phyloP scores from a whole-genome alignment of 2,888 invertebrate species.

The Podotricha telesiphe region DNA sequence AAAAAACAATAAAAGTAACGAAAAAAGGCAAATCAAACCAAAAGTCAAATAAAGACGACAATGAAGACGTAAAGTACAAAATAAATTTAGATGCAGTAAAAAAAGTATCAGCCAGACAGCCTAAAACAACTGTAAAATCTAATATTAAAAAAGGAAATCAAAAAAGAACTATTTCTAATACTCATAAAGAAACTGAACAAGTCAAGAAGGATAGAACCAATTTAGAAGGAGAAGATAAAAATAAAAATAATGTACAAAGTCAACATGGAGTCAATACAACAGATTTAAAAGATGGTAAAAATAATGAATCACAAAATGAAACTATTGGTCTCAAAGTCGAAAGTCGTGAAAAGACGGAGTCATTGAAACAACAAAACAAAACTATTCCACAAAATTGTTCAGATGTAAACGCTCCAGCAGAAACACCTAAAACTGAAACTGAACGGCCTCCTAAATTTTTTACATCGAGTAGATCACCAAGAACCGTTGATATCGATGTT shows the following conservation, averaged over 20 bases:
- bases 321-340: conserved; percentile 42
- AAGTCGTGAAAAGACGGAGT: conserved; percentile 50
- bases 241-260: conserved; percentile 32
- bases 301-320: conserved; percentile 44
- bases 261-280: conserved; percentile 11
- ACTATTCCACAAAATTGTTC: conserved; percentile 23
- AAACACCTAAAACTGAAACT: conserved; percentile 67
- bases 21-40: conserved; percentile 54
- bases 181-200: conserved; percentile 42
- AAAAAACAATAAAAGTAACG: conserved; percentile 56
- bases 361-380: conserved; percentile 38
- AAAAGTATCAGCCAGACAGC: conserved; percentile 58
- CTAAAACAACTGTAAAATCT: conserved; percentile 56
- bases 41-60: conserved; percentile 55
- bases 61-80: conserved; percentile 73
- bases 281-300: conserved; percentile 38
- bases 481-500: conserved; percentile 76
- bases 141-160: conserved; percentile 61
- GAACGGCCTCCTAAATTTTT: conserved; percentile 79
- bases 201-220: conserved; percentile 36
- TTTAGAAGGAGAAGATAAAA: conserved; percentile 40
- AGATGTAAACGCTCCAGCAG: conserved; percentile 42
- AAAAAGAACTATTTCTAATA: conserved; percentile 58
- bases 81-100: conserved; percentile 66
- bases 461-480: conserved; percentile 71